phyloP scores from a whole-genome alignment of 2,888 invertebrate species.

The Hyalella azteca region DNA sequence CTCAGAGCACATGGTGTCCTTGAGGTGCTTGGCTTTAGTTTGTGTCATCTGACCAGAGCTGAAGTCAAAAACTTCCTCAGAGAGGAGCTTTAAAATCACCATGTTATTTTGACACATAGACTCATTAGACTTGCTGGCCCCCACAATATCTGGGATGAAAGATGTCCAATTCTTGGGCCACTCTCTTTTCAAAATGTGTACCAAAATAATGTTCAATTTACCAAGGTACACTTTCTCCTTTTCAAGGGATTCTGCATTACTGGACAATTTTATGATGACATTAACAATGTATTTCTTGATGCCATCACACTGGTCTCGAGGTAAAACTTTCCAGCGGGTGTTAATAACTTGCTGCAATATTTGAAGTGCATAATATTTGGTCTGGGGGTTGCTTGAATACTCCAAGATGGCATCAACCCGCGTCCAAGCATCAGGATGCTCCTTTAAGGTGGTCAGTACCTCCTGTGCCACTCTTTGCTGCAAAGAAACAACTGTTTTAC shows the following conservation, averaged over 20 bases:
- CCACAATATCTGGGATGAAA: constrained; percentile 98
- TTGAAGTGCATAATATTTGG: constrained; percentile 99
- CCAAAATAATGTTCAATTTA: constrained; percentile 98
- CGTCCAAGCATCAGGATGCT: constrained; percentile 99
- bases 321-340: constrained; percentile 97
- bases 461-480: constrained; percentile 92
- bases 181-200: constrained; percentile 97
- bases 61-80: constrained; percentile 99
- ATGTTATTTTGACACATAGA: constrained; percentile 99
- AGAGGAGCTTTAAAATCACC: constrained; percentile 94
- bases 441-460: constrained; percentile 90
- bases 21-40: constrained; percentile 97
- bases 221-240: constrained; percentile 94
- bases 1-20: constrained; percentile 99
- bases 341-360: constrained; percentile 99
- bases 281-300: constrained; percentile 99
- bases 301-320: constrained; percentile 93
- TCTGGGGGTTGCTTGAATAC: constrained; percentile 93
- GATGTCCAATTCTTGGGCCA: constrained; percentile 99
- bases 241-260: constrained; percentile 86
- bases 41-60: constrained; percentile 98
- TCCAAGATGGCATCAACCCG: constrained; percentile 98
- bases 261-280: constrained; percentile 97
- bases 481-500: constrained; percentile 42
- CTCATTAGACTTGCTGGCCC: constrained; percentile 98